These are phyloP conservation scores for Mactromeris polynyma DNA, from an alignment of 2,888 invertebrate species.

Conservation along the genomic window DNA sequence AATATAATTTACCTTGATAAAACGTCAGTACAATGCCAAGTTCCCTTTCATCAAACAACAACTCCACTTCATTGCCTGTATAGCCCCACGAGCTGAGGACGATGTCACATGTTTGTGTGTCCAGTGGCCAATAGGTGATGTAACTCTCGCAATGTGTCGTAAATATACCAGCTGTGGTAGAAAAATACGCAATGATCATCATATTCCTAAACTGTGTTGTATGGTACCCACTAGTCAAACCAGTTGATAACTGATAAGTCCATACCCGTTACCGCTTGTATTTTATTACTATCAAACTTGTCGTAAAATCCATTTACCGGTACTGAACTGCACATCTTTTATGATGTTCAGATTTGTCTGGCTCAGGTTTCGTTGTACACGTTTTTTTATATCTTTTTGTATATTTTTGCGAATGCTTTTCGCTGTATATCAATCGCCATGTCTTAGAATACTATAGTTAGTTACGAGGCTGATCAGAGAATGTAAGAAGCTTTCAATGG, in stretches of 20 bases:
- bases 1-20: conserved; percentile 16
- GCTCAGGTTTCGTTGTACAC: background rate
- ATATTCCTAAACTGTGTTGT: background rate
- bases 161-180: conserved; percentile 51
- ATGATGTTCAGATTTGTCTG: too few relatives aligned
- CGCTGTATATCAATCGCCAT: too few relatives aligned
- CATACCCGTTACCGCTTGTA: background rate
- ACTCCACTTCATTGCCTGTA: conserved; percentile 53
- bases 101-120: conserved; percentile 63
- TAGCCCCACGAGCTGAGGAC: conserved; percentile 66
- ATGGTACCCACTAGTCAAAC: background rate
- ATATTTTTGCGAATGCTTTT: too few relatives aligned
- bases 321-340: background rate
- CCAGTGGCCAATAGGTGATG: conserved; percentile 69
- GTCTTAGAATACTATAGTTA: too few relatives aligned
- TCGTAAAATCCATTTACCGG: background rate
- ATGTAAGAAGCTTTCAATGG: too few relatives aligned
- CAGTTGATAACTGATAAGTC: background rate
- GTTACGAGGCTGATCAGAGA: too few relatives aligned
- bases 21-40: conserved; percentile 8
- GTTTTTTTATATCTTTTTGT: background rate
- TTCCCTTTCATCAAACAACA: background rate
- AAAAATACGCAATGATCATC: background rate
- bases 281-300: background rate
- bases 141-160: conserved; percentile 64